These are phyloP conservation scores for Hylaea fasciaria DNA, from an alignment of 2,888 invertebrate genomes.

Conservation along the genomic window DNA sequence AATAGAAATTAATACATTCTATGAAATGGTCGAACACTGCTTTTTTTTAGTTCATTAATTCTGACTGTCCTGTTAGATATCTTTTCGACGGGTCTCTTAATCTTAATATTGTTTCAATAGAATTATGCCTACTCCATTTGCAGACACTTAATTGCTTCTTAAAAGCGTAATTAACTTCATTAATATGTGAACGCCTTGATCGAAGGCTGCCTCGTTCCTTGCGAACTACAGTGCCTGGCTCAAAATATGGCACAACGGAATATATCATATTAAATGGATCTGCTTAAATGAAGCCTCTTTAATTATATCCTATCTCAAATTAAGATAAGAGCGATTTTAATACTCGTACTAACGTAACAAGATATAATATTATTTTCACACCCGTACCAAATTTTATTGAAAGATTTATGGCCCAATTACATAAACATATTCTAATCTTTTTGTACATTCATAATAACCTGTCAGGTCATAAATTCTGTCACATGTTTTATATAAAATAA, in stretches of 20 bases:
- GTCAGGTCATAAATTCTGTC: too few relatives aligned
- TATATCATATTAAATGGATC: not conserved
- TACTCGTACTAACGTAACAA: too few relatives aligned
- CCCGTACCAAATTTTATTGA: too few relatives aligned
- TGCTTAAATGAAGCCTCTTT: not conserved
- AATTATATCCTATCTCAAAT: too few relatives aligned
- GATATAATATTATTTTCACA: too few relatives aligned
- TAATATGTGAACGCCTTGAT: constrained; percentile 28
- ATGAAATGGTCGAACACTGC: not conserved
- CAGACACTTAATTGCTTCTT: constrained; percentile 23
- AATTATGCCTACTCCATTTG: constrained; percentile 19
- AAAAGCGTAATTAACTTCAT: constrained; percentile 36
- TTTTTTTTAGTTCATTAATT: too few relatives aligned
- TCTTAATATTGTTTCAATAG: constrained; percentile 24
- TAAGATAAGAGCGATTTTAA: too few relatives aligned
- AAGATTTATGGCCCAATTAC: too few relatives aligned
- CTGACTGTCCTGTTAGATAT: too few relatives aligned
- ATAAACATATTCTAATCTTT: too few relatives aligned
- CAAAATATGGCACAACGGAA: constrained; percentile 1
- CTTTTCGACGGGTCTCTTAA: not conserved
- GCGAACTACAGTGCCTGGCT: not conserved
- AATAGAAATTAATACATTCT: not conserved
- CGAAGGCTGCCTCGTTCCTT: constrained; percentile 13
- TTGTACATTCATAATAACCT: too few relatives aligned
- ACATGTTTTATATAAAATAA: too few relatives aligned